A percentile compares a stretch with the other conserved stretches of the same genome.
phyloP scores from a whole-genome alignment of 2,888 invertebrate genomes.

The Stenodera caucasica region DNA sequence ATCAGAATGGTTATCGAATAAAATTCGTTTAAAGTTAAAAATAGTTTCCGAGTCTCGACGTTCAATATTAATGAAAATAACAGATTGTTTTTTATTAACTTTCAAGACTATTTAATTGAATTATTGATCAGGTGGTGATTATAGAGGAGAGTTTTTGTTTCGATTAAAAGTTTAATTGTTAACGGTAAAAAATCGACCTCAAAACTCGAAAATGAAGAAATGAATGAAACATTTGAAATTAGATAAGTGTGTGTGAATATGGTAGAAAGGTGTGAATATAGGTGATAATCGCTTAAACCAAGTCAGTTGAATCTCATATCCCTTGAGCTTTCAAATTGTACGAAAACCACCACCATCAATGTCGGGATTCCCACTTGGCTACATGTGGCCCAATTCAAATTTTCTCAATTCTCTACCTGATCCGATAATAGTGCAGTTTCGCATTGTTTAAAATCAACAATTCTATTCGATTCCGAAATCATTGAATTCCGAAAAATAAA shows the following conservation, averaged over 20 bases:
- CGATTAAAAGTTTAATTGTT: no score
- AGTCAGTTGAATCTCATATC: slow-evolving; percentile 25
- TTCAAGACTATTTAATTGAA: neutral
- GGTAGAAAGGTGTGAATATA: slow-evolving; percentile 34
- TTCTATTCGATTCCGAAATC: no score
- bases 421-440: no score
- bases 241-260: slow-evolving; percentile 35
- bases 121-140: no score
- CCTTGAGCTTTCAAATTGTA: slow-evolving; percentile 17
- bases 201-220: no score
- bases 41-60: neutral
- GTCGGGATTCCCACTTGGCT: neutral
- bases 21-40: neutral
- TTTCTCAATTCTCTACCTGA: neutral
- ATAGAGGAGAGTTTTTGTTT: no score
- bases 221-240: no score
- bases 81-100: neutral
- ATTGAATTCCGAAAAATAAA: no score
- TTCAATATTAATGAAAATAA: neutral
- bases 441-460: no score
- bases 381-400: neutral
- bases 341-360: neutral
- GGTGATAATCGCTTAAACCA: slow-evolving; percentile 39
- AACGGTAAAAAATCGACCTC: no score
- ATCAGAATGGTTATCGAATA: slow-evolving; percentile 26